These are phyloP conservation scores for Rotaria socialis DNA, from an alignment of 2,888 invertebrate genomes.

Conservation along the genomic window DNA sequence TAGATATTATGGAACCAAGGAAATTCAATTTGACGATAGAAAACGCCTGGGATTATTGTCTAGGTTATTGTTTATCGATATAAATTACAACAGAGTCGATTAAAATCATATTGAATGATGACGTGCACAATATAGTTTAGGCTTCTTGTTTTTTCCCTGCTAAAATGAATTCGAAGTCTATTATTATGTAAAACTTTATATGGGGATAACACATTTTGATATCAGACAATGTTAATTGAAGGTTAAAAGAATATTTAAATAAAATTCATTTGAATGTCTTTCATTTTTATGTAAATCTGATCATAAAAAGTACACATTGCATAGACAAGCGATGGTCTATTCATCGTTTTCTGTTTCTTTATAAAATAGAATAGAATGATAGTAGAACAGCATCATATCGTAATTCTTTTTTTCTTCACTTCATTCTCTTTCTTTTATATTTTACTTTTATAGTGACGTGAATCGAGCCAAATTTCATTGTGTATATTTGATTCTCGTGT, in stretches of 20 bases:
- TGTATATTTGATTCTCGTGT: background rate
- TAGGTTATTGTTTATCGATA: background rate
- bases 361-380: background rate
- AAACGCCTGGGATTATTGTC: background rate
- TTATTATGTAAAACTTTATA: too few species aligned
- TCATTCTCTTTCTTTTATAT: conserved; percentile 19
- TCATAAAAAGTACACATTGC: background rate
- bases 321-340: background rate
- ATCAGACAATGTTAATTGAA: too few species aligned
- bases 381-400: conserved; percentile 5
- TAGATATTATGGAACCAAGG: background rate
- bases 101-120: background rate
- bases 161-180: too few species aligned
- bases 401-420: background rate
- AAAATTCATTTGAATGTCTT: background rate
- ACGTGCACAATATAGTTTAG: background rate
- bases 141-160: background rate
- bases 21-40: background rate
- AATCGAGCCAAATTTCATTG: conserved; percentile 5
- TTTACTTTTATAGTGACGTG: conserved; percentile 9
- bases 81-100: background rate
- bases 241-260: background rate
- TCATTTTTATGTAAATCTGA: background rate
- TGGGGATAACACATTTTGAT: background rate
- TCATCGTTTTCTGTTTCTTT: background rate